Conservation (phyloP, 2,888 invertebrate genomes). For the Brachypalpus laphriformis region DNA sequence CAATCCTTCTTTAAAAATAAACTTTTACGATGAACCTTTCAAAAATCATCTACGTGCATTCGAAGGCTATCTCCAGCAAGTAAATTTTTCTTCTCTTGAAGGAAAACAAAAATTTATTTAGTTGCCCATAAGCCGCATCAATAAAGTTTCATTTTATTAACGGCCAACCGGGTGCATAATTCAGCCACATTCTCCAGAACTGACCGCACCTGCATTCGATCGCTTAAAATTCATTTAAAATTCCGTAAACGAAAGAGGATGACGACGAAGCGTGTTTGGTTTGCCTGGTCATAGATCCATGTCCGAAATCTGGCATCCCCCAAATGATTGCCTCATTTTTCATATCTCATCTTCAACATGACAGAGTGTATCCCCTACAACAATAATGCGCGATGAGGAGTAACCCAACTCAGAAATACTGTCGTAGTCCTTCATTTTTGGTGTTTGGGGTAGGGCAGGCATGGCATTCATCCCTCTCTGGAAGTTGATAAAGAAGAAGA, state of each 20-base stretch:
- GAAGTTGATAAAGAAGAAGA: slow-evolving; percentile 11
- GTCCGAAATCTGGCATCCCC: slow-evolving; percentile 39
- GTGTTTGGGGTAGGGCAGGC: slow-evolving; percentile 35
- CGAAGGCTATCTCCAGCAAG: not conserved
- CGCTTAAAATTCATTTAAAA: slow-evolving; percentile 49
- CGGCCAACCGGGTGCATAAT: slow-evolving; percentile 37
- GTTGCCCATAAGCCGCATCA: slow-evolving; percentile 51
- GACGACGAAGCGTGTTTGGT: slow-evolving; percentile 3
- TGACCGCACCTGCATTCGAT: slow-evolving; percentile 63
- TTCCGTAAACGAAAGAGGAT: slow-evolving; percentile 56
- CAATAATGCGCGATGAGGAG: slow-evolving; percentile 27
- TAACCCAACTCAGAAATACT: slow-evolving; percentile 58
- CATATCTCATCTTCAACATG: slow-evolving; percentile 55
- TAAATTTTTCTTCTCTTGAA: not conserved
- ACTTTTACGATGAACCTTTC: slow-evolving; percentile 12
- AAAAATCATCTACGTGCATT: not conserved
- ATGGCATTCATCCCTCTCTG: not conserved
- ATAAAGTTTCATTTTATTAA: slow-evolving; percentile 56
- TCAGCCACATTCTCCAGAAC: slow-evolving; percentile 31
- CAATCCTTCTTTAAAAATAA: slow-evolving; percentile 1
- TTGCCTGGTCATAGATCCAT: slow-evolving; percentile 33
- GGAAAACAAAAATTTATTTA: slow-evolving; percentile 26
- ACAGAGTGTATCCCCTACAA: slow-evolving; percentile 27
- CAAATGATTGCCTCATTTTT: slow-evolving; percentile 35
- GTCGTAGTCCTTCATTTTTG: slow-evolving; percentile 56